A percentile compares a stretch with the other conserved stretches of the same genome.
Evolutionary conservation across 2,113 vertebrate genomes (phyloP).

Genomic region (Mesocricetus auratus): DNA sequence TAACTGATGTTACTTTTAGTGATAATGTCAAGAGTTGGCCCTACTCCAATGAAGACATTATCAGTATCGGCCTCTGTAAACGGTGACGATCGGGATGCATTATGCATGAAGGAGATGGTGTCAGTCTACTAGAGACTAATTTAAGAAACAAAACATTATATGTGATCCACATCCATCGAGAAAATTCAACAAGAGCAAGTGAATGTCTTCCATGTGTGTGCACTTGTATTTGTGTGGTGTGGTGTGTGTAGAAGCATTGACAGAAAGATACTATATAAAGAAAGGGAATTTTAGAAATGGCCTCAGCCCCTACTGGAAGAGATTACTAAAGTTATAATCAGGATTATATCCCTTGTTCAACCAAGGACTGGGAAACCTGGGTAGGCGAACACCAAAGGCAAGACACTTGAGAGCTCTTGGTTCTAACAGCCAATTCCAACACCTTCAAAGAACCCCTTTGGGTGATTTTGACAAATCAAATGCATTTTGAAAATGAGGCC

Average conservation of each 20-base stretch:
- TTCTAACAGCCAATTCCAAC: conserved; percentile 60
- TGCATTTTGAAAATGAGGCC: conserved; percentile 56
- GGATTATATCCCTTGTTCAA: conserved; percentile 71
- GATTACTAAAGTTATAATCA: conserved; percentile 56
- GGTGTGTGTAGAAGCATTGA: not conserved
- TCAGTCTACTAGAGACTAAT: conserved; percentile 26
- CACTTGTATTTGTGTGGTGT: not conserved
- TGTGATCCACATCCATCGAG: not conserved
- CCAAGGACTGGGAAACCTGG: conserved; percentile 84
- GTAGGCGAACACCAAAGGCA: conserved; percentile 84
- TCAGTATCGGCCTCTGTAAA: conserved; percentile 8
- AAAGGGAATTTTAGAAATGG: conserved; percentile 74
- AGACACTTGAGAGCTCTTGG: conserved; percentile 73
- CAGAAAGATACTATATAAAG: not conserved
- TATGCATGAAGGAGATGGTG: not conserved
- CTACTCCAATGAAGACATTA: conserved; percentile 37
- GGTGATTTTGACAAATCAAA: conserved; percentile 64
- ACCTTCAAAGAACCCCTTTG: conserved; percentile 58
- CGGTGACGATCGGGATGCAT: not conserved
- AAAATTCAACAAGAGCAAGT: not conserved
- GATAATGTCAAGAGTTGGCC: conserved; percentile 23
- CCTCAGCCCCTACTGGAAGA: conserved; percentile 82
- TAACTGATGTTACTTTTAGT: not conserved
- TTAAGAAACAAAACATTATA: not conserved
- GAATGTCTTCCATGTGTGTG: not conserved